These are phyloP conservation scores for Carposina sasakii DNA, from an alignment of 1,140 invertebrate species.

Conservation along the genomic window DNA sequence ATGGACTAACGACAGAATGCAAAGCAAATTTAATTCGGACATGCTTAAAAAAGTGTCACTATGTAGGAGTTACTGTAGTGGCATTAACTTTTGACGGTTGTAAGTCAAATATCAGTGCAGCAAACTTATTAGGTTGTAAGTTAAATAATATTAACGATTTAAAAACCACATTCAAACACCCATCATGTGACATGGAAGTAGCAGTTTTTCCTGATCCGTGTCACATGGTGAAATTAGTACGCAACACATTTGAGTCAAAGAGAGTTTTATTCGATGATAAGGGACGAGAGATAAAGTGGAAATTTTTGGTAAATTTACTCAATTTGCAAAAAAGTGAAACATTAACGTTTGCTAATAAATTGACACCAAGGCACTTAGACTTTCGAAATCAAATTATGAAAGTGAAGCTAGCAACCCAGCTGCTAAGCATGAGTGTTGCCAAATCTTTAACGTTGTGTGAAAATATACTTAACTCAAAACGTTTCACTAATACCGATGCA, in stretches of 20 bases:
- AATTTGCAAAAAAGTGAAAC: conserved; percentile 4
- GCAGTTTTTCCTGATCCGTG: too few relatives aligned
- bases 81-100: conserved; percentile 26
- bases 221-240: too few relatives aligned
- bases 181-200: too few relatives aligned
- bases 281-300: conserved; percentile 6
- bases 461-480: too few relatives aligned
- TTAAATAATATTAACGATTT: conserved; percentile 7
- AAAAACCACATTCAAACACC: too few relatives aligned
- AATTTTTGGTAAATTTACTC: conserved; percentile 3
- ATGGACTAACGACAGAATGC: conserved; percentile 16
- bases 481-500: too few relatives aligned
- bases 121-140: conserved; percentile 16
- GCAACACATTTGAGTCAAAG: conserved; percentile 3
- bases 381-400: conserved; percentile 25
- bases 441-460: too few relatives aligned
- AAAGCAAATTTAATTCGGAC: conserved; percentile 22
- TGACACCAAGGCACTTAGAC: conserved; percentile 9
- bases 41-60: conserved; percentile 16
- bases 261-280: background rate
- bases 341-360: conserved; percentile 12
- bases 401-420: conserved; percentile 20
- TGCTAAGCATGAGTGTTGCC: conserved; percentile 21
- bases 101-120: conserved; percentile 16
- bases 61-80: conserved; percentile 14